Conservation (phyloP, 2,888 invertebrate species). For the Tanytarsus gracilentus region DNA sequence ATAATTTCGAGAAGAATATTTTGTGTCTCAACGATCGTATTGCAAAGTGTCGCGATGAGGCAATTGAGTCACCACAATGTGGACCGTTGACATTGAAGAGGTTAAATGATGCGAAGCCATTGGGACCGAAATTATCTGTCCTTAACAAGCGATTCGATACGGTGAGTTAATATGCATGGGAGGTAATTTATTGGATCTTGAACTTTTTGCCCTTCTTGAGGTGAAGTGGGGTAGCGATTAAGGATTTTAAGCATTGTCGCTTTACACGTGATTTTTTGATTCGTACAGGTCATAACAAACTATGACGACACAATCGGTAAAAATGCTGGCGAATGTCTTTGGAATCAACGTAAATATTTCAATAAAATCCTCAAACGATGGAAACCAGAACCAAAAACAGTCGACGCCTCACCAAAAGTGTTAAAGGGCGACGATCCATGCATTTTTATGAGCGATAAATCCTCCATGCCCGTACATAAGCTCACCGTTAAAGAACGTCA, state of each 20-base stretch:
- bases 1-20: conserved; percentile 2
- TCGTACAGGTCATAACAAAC: background rate
- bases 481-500: background rate
- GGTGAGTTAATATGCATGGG: background rate
- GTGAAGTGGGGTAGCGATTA: too few species aligned
- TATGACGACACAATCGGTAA: conserved; percentile 15
- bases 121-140: background rate
- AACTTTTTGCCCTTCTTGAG: too few species aligned
- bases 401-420: background rate
- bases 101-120: background rate
- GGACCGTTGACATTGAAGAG: background rate
- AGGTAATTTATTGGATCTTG: too few species aligned
- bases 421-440: background rate
- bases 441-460: background rate
- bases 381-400: background rate
- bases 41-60: background rate
- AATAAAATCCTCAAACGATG: background rate
- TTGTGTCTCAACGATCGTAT: background rate
- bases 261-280: background rate
- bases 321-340: conserved; percentile 22
- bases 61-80: background rate
- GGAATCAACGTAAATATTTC: conserved; percentile 5
- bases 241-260: too few species aligned
- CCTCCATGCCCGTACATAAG: background rate
- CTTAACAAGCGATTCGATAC: background rate